Conservation (phyloP, 2,113 vertebrate species). For the Nycticebus coucang region DNA sequence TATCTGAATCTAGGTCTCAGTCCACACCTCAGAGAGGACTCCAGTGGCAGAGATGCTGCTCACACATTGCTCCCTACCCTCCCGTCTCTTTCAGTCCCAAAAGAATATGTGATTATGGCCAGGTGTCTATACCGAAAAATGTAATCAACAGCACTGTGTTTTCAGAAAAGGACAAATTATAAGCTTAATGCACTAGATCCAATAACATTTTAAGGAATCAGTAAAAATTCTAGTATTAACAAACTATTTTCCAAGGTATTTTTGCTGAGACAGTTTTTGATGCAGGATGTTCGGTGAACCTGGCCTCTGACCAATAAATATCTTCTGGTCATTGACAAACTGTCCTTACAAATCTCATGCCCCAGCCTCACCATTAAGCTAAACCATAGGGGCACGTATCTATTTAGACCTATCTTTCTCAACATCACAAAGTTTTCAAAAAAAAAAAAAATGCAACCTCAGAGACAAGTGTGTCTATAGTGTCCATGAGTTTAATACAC, state of each 20-base stretch:
- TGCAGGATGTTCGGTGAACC: neutral
- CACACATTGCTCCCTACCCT: neutral
- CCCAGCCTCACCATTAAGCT: neutral
- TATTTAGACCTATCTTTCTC: neutral
- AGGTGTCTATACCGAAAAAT: neutral
- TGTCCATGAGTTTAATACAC: neutral
- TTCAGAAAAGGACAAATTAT: conserved; percentile 35
- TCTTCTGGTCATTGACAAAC: neutral
- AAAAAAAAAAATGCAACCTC: neutral
- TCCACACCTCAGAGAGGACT: neutral
- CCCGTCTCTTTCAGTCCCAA: neutral
- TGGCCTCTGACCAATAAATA: neutral
- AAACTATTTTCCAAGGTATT: conserved; percentile 27
- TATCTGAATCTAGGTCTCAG: neutral
- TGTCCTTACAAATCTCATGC: neutral
- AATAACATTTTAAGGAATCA: conserved; percentile 36
- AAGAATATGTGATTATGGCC: neutral
- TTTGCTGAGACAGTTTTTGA: neutral
- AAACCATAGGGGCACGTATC: neutral
- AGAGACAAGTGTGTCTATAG: neutral
- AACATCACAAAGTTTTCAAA: neutral
- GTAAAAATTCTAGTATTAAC: neutral
- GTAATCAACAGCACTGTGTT: neutral
- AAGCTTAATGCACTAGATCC: neutral
- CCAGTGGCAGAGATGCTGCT: neutral